Base-by-base conservation (phyloP, 2,888 invertebrate genomes). In the Melinaea marsaeus region DNA sequence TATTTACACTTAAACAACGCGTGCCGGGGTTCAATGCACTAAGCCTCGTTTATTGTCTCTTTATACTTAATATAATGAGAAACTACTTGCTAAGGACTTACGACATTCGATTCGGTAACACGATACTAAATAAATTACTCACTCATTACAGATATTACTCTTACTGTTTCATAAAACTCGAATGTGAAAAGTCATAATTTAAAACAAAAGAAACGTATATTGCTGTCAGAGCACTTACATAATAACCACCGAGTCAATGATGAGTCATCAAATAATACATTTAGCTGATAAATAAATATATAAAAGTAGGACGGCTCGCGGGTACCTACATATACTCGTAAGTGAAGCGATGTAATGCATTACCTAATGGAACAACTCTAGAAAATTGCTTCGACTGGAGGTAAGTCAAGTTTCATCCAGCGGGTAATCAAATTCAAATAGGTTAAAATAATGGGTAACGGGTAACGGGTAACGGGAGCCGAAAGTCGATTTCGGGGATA, bases 341-440 rank as follows among this genome's bases (percentile, higher is more conserved):
- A 55, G 60, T 51, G 47, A 51, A 63, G 54, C 58, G 58, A 48
- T 60, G 56, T 72, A 76, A 75, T 75, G 73, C 73, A 73, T 77
- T 76, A 76, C 74, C 65, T 69, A 72, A 71, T 72, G 72, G 71
- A 73, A 76, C 77, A 73, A 76, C 77, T 75, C 72, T 70, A 69
- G 73, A 72, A 79, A 80, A 79, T 77, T 76, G 74, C 73, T 70
- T 67, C 69, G 69, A 70, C 65, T 63, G 48, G 47, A 60, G 59
- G 61, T 61, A 62, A 63, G 58, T 69, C 64, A 64, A 69, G 70
- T 69, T 72, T 65, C 68, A 71, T 66, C 67, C 60, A 57, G 64
- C 60, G 62, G 46, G 58, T 66, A 69, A 71, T 72, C 71, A 66
- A 71, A 73, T 71, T 71, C 63, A 69, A 73, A 71, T 71, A 67